These are phyloP conservation scores for Melanitta fusca DNA, from an alignment of 2,797 vertebrate species.

Conservation along the genomic window DNA sequence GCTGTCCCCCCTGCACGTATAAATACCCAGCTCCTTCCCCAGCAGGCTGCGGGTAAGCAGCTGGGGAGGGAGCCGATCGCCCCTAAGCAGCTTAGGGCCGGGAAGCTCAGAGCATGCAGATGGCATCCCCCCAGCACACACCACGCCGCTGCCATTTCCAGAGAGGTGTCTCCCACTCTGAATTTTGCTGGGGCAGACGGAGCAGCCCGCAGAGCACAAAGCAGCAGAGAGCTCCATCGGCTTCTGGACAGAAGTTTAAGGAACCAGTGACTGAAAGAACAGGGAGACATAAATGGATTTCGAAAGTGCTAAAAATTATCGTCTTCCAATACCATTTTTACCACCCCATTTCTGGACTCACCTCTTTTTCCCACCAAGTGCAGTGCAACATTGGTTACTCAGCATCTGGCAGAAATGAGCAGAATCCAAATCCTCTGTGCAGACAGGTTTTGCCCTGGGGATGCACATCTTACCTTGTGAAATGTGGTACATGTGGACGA, in stretches of 20 bases:
- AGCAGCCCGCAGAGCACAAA: not conserved
- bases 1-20: not conserved
- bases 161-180: not conserved
- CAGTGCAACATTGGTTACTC: not conserved
- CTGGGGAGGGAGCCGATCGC: conserved; percentile 29
- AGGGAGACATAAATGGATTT: fast-evolving
- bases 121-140: not conserved
- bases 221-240: fast-evolving
- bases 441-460: not conserved
- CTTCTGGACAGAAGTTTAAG: not conserved
- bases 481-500: not conserved
- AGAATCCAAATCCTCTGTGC: not conserved
- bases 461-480: not conserved
- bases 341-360: not conserved
- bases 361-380: not conserved
- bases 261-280: not conserved
- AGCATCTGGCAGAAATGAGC: not conserved
- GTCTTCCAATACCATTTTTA: not conserved
- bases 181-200: fast-evolving
- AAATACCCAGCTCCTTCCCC: not conserved
- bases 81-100: conserved; percentile 23
- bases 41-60: conserved; percentile 6
- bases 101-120: conserved; percentile 38
- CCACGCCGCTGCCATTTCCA: not conserved
- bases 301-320: not conserved